These are phyloP conservation scores for Laspeyria flexula DNA, from an alignment of 2,888 invertebrate species.

Conservation along the genomic window DNA sequence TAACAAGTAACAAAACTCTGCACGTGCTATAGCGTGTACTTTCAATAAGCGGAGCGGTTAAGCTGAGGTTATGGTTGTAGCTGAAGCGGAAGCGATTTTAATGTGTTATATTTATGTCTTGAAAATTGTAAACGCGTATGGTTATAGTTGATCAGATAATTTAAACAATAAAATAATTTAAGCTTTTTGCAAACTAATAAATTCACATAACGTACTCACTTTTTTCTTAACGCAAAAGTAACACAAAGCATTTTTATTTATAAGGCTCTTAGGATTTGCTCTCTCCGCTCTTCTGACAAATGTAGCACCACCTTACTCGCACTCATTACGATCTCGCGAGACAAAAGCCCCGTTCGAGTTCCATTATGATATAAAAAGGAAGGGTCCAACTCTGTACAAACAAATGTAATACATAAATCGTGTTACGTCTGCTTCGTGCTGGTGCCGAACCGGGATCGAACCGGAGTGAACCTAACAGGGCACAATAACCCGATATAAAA, in stretches of 20 bases:
- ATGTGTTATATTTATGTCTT: not conserved
- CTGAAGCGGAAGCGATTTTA: not conserved
- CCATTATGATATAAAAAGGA: slow-evolving; percentile 57
- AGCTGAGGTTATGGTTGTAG: slow-evolving; percentile 2
- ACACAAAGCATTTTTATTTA: no score
- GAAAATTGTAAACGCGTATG: no score
- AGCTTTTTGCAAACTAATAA: no score
- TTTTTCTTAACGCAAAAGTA: no score
- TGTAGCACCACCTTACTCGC: slow-evolving; percentile 8
- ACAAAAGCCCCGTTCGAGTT: slow-evolving; percentile 53
- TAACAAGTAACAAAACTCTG: slow-evolving; percentile 52
- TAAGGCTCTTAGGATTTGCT: no score
- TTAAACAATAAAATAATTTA: no score
- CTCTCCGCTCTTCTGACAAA: slow-evolving; percentile 2
- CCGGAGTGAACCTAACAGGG: not conserved
- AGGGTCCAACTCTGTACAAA: slow-evolving; percentile 38
- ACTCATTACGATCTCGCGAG: slow-evolving; percentile 54
- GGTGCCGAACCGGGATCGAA: not conserved
- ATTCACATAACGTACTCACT: no score
- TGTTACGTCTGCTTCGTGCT: slow-evolving; percentile 10
- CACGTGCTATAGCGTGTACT: slow-evolving; percentile 45
- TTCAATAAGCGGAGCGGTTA: slow-evolving; percentile 42
- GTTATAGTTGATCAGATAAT: no score
- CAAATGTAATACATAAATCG: slow-evolving; percentile 39
- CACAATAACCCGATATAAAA: no score